These are phyloP conservation scores for Geotrupes spiniger DNA, from an alignment of 2,888 invertebrate species.

Conservation along the genomic window DNA sequence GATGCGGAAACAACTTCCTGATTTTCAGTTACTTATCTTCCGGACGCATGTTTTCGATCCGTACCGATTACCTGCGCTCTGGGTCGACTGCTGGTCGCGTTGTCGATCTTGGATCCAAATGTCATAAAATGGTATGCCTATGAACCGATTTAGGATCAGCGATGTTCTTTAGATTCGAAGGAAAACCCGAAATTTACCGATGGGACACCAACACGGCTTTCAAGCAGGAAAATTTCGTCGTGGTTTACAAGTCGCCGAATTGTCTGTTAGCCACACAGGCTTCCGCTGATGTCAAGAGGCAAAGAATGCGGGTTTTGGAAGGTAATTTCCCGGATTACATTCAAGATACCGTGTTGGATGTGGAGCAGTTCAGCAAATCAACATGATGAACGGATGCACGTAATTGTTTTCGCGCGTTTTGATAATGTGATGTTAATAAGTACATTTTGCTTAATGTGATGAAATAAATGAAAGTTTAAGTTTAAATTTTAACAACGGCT, in stretches of 20 bases:
- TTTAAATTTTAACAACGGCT: no score
- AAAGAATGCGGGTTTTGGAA: constrained; percentile 59
- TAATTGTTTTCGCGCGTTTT: no score
- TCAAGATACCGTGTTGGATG: constrained; percentile 61
- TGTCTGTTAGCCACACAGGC: constrained; percentile 60
- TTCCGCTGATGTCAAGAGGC: constrained; percentile 56
- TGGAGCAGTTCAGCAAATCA: constrained; percentile 55
- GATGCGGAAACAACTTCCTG: constrained; percentile 58
- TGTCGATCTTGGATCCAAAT: constrained; percentile 57
- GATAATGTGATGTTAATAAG: no score
- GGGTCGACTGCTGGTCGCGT: constrained; percentile 56
- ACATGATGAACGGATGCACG: constrained; percentile 25
- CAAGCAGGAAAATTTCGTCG: constrained; percentile 50
- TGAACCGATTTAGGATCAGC: constrained; percentile 63
- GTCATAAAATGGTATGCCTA: constrained; percentile 57
- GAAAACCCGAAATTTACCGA: constrained; percentile 57
- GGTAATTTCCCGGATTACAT: constrained; percentile 65
- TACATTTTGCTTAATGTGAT: no score
- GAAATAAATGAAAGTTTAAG: no score
- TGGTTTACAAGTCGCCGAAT: constrained; percentile 55
- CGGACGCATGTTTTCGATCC: constrained; percentile 62
- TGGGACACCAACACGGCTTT: constrained; percentile 57
- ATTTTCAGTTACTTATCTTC: constrained; percentile 64
- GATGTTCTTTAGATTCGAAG: constrained; percentile 59
- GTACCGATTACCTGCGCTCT: constrained; percentile 60